Conservation (phyloP, 2,888 invertebrate species). For the Lepidochitona cinerea region DNA sequence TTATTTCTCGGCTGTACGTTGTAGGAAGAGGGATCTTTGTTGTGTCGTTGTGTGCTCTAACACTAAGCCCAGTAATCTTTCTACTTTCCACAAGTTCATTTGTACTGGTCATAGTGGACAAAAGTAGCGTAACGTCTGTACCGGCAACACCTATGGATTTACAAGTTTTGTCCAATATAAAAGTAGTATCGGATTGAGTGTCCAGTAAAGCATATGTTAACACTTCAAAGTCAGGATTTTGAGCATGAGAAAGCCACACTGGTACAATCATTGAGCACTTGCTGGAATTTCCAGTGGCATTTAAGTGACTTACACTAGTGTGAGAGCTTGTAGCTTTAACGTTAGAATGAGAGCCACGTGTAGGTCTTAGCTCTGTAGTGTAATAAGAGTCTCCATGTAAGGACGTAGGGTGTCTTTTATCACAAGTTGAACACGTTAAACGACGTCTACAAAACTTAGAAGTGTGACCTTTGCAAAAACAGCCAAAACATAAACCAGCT, state of each 20-base stretch:
- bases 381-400: too few species aligned
- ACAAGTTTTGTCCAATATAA: constrained; percentile 23
- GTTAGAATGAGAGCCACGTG: too few species aligned
- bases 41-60: constrained; percentile 18
- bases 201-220: constrained; percentile 39
- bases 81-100: constrained; percentile 6
- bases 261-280: constrained; percentile 21
- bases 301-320: too few species aligned
- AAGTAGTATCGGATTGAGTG: constrained; percentile 36
- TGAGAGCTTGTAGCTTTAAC: neutral
- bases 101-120: constrained; percentile 32
- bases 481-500: constrained; percentile 26
- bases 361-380: too few species aligned
- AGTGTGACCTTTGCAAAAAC: constrained; percentile 19
- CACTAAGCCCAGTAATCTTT: constrained; percentile 20
- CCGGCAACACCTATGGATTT: constrained; percentile 15
- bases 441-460: constrained; percentile 19
- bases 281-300: too few species aligned
- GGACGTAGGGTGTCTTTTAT: constrained; percentile 18
- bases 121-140: constrained; percentile 9
- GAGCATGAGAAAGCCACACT: constrained; percentile 25
- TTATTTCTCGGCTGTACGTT: constrained; percentile 25
- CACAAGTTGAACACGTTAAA: constrained; percentile 16
- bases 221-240: constrained; percentile 24
- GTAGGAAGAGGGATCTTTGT: constrained; percentile 26